Percentiles rank a stretch among this genome's conserved stretches.
These are phyloP conservation scores for Neodontobutis hainanensis DNA, from an alignment of 2,113 vertebrate species.

Conservation along the genomic window DNA sequence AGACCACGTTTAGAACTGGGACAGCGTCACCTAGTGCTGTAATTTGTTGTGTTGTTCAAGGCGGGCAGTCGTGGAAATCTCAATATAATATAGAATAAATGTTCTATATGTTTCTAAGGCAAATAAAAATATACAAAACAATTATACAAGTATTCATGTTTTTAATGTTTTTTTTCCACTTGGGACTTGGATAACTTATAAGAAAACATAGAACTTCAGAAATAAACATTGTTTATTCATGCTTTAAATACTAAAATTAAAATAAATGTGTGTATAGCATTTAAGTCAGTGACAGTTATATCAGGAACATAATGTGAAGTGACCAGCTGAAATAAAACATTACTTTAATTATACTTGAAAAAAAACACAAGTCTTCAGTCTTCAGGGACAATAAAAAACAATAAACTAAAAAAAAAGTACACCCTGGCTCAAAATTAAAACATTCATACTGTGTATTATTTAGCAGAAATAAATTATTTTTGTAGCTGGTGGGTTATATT, in stretches of 20 bases:
- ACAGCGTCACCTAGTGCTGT: slow-evolving; percentile 46
- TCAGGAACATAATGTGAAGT: background rate
- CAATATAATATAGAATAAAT: no score
- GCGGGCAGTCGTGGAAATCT: no score
- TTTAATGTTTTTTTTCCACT: no score
- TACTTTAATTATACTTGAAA: background rate
- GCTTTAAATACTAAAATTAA: no score
- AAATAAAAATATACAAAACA: no score
- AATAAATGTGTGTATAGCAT: background rate
- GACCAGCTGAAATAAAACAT: background rate
- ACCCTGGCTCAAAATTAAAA: slow-evolving; percentile 3
- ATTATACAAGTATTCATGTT: no score
- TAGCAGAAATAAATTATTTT: slow-evolving; percentile 29
- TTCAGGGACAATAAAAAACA: slow-evolving; percentile 1
- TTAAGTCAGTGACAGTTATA: no score
- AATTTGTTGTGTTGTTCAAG: background rate
- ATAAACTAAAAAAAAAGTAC: slow-evolving; percentile 1
- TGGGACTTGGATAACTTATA: no score
- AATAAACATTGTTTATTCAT: no score
- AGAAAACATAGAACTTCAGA: no score
- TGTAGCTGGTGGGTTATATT: slow-evolving; percentile 38
- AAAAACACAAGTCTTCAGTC: background rate
- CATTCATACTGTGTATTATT: background rate
- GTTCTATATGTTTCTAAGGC: no score
- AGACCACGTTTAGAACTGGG: background rate